Percentiles rank a stretch among this genome's conserved stretches.
Evolutionary conservation across 1,140 invertebrate species (phyloP).

Genomic region (Megalonaias nervosa): DNA sequence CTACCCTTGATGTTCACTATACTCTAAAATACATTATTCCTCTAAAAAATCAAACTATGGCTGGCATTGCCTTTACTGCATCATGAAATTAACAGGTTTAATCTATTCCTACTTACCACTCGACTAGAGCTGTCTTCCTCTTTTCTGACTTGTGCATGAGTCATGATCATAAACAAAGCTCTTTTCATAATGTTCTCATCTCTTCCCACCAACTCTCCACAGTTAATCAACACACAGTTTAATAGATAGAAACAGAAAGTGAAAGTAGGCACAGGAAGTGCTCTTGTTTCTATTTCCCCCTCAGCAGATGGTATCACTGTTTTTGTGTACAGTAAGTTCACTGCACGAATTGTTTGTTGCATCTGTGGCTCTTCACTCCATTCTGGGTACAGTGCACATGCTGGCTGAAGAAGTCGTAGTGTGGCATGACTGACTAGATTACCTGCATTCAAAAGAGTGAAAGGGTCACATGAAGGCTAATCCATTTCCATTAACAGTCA

Average conservation of each 20-base stretch:
- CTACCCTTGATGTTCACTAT: too few species aligned
- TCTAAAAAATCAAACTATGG: too few species aligned
- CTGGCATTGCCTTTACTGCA: too few species aligned
- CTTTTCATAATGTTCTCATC: conserved; percentile 74
- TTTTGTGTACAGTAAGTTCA: conserved; percentile 75
- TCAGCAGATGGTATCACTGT: conserved; percentile 65
- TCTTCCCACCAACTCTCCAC: conserved; percentile 42
- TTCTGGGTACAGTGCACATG: conserved; percentile 82
- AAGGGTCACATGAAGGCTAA: too few species aligned
- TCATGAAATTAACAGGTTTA: too few species aligned
- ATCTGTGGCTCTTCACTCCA: conserved; percentile 84
- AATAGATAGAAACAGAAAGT: conserved; percentile 88
- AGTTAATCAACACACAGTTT: conserved; percentile 76
- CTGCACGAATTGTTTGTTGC: conserved; percentile 76
- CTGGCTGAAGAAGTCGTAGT: conserved; percentile 82
- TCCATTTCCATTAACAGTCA: too few species aligned
- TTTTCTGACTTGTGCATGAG: conserved; percentile 79
- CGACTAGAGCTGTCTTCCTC: conserved; percentile 27
- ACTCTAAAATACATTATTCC: too few species aligned
- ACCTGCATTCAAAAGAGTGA: conserved; percentile 63
- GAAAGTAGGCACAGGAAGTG: conserved; percentile 82
- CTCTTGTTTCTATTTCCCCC: conserved; percentile 4
- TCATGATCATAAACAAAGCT: conserved; percentile 79
- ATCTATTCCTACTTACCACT: too few species aligned
- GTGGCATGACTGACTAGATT: conserved; percentile 79